Conservation (phyloP, 2,113 vertebrate species). For the Oryzias javanicus region DNA sequence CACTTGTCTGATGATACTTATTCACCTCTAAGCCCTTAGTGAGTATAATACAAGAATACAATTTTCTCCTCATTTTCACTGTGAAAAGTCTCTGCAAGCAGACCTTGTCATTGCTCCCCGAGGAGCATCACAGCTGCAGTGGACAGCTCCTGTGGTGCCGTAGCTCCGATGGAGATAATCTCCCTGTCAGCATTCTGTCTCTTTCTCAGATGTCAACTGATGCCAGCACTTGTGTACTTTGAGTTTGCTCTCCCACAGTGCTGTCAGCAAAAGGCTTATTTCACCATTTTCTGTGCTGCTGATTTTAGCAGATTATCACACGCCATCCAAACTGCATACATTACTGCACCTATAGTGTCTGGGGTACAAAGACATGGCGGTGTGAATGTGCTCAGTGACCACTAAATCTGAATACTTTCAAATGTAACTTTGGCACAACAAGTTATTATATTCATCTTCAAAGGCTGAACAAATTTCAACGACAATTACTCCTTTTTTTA, state of each 20-base stretch:
- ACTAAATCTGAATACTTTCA: neutral
- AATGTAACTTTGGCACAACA: constrained; percentile 4
- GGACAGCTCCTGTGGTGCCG: constrained; percentile 55
- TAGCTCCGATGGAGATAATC: constrained; percentile 66
- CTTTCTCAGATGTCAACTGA: constrained; percentile 55
- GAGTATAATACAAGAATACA: constrained; percentile 19
- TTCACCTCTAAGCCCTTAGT: constrained; percentile 8
- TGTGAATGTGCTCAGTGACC: constrained; percentile 14
- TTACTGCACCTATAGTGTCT: constrained; percentile 1
- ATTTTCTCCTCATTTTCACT: constrained; percentile 38
- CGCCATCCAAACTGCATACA: constrained; percentile 9
- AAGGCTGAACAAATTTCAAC: neutral
- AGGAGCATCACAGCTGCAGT: constrained; percentile 48
- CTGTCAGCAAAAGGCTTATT: constrained; percentile 50
- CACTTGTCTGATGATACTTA: constrained; percentile 14
- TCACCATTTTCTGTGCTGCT: constrained; percentile 28
- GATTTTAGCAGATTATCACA: constrained; percentile 20
- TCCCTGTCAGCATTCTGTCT: constrained; percentile 69
- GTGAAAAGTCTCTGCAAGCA: constrained; percentile 21
- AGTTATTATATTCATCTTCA: neutral
- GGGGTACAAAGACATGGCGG: neutral
- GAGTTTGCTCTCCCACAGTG: constrained; percentile 42
- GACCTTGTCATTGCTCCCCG: constrained; percentile 48
- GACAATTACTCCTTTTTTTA: no score
- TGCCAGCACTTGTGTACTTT: constrained; percentile 56